Base-by-base conservation (phyloP, 2,888 invertebrate species). In the Apomyelois bistriatella region DNA sequence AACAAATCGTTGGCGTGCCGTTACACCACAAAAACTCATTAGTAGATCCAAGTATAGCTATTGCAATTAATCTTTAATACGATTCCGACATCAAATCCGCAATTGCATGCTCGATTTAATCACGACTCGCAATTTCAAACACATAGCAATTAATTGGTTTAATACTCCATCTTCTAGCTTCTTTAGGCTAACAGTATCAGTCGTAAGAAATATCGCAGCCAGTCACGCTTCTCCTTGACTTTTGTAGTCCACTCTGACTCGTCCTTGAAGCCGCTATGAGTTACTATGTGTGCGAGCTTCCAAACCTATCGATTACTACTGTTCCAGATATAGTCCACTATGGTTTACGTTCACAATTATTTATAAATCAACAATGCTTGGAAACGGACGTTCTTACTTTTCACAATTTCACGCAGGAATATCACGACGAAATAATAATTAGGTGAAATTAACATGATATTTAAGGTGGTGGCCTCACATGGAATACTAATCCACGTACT, bases 401-500 rank as follows among this genome's bases (percentile, higher is more conserved):
- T 51, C 3, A 35, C 35, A 78, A 73, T 79, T 78, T 76, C 69
- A 76, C 70, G 62, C 22, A 55, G 56, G 57, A 66, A 66, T 61
- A 62, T 56, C 58, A 68, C 63, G 58, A 64, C 74, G 63, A 86
- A 87, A 82, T 85, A 84, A 76, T 82, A 79, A 85, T 79, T 72
- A 71, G 66, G 72, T 59, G 70, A 74, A 79, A 85, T 87, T 84
- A 81, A 69, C 82, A 85, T 85, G 63, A 61, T 63, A 64, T 85
- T 85, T 82, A 22, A 79, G 86, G 87, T 78, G 75, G 76, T 79
- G 64, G 56, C 62, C 61, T 66, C 76, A 74, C 64, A 66, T 73
- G 70, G 87, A 81, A 87, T 89, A 87, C 75, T 78, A 86, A 88
- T 83, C 83, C 75, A 65, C 58, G 68, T 67, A 73, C 73, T 78